Evolutionary conservation across 1,140 invertebrate species (phyloP), one percentile per base, ranked within the genome.

Genomic region (Ceratina japonica): DNA sequence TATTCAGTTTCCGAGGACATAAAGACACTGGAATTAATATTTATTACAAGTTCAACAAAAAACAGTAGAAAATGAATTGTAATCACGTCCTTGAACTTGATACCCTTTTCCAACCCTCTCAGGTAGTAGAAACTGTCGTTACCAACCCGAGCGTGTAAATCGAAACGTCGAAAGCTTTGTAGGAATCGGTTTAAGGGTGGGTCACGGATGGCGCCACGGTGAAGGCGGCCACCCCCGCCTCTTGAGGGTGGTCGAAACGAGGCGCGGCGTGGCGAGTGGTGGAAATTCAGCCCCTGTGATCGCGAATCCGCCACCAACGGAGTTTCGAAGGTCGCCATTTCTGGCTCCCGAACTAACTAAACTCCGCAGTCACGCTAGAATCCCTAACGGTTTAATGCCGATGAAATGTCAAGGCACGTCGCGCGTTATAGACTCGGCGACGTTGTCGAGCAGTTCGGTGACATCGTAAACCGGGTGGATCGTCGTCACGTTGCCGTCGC

Each of bases 311-410:
- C 84, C 72, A 80, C 63, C 76, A 80, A 77, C 37, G 85, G 86
- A 79, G 84, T 87, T 89, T 85, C 85, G 86, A 85, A 86, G 82
- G 89, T 86, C 89, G 91, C 91, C 91, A 91, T 91, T 90, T 89
- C 89, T 88, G 85, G 84, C 84, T n/a, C n/a, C n/a, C n/a, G n/a
- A n/a, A n/a, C n/a, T 86, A 87, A 87, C 84, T 86, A 87, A n/a
- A 87, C 86, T 83, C 86, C 82, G 80, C 86, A 89, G 85, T 88
- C 87, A n/a, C n/a, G 86, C 85, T 86, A 86, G 84, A 87, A 44
- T 44, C 37, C 81, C 62, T 80, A n/a, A 82, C 77, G 65, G 76
- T 75, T 85, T 81, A 87, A 89, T 88, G 80, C 85, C 86, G 86
- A 89, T 88, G 88, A 89, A 87, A 89, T 88, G 87, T 88, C 88